Percentiles rank a stretch among this genome's conserved stretches.
Evolutionary conservation across 2,113 vertebrate species (phyloP).

Genomic region (Neoarius graeffei): DNA sequence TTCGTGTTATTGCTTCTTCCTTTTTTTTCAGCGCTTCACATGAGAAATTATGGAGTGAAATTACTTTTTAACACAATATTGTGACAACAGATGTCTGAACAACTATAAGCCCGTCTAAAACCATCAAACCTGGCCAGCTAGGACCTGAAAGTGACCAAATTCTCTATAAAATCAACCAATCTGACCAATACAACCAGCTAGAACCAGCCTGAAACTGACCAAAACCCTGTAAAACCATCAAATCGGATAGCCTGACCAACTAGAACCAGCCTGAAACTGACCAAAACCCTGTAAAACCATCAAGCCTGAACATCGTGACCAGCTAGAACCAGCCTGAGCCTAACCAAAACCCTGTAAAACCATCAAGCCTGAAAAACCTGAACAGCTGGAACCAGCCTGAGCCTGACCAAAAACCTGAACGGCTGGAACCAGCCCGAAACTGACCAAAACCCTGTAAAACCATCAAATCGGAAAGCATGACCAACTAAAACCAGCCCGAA

Average conservation of each 20-base stretch:
- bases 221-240: not conserved
- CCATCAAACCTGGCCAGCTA: not conserved
- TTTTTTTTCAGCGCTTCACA: not conserved
- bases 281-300: too few relatives aligned
- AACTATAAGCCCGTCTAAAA: not conserved
- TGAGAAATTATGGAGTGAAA: not conserved
- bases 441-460: too few relatives aligned
- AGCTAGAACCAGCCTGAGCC: too few relatives aligned
- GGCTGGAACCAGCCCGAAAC: too few relatives aligned
- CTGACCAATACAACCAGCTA: not conserved
- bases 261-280: not conserved
- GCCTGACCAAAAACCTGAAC: not conserved
- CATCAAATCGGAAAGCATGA: too few relatives aligned
- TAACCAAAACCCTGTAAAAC: too few relatives aligned
- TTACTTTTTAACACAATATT: not conserved
- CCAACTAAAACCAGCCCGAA: not conserved
- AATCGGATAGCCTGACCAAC: not conserved
- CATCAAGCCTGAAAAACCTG: too few relatives aligned
- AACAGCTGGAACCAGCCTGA: too few relatives aligned
- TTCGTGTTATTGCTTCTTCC: not conserved
- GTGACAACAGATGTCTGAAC: not conserved
- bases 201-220: not conserved
- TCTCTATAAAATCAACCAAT: not conserved
- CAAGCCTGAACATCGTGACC: too few relatives aligned
- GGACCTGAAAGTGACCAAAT: not conserved